Conservation (phyloP, 2,888 invertebrate genomes). For the Agriopis aurantiaria region DNA sequence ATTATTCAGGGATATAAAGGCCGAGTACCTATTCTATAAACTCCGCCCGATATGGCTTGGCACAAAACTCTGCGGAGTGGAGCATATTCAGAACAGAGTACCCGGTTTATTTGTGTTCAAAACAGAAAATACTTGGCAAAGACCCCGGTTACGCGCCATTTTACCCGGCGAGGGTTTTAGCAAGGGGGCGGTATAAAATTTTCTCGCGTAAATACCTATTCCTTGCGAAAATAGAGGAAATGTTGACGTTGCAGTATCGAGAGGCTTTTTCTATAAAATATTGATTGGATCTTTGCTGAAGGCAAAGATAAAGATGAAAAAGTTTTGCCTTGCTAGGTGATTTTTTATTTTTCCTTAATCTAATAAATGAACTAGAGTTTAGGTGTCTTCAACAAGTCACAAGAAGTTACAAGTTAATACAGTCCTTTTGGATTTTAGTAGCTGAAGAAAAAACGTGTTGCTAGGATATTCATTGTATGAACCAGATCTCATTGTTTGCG, state of each 20-base stretch:
- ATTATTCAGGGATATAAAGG: constrained; percentile 51
- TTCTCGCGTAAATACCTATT: constrained; percentile 47
- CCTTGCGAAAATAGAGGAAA: constrained; percentile 44
- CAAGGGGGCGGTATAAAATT: constrained; percentile 48
- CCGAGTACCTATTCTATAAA: constrained; percentile 55
- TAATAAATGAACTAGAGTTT: too few species aligned
- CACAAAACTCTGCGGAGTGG: constrained; percentile 58
- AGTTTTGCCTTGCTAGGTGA: constrained; percentile 7
- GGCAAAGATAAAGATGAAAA: constrained; percentile 18
- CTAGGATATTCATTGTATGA: too few species aligned
- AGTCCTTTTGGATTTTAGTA: too few species aligned
- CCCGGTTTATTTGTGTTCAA: constrained; percentile 62
- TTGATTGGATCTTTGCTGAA: constrained; percentile 29
- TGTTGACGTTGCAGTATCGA: constrained; percentile 47
- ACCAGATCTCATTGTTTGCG: too few species aligned
- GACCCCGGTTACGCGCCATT: constrained; percentile 48
- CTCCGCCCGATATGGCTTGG: constrained; percentile 61
- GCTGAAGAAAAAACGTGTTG: too few species aligned
- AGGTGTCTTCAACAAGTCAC: too few species aligned
- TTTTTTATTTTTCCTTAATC: background rate
- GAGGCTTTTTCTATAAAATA: constrained; percentile 43
- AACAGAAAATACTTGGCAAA: constrained; percentile 65
- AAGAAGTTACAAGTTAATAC: too few species aligned
- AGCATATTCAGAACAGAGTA: constrained; percentile 58
- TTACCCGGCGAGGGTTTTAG: constrained; percentile 48